Base-by-base conservation (phyloP, 2,797 vertebrate species). In the Pelobates cultripes region DNA sequence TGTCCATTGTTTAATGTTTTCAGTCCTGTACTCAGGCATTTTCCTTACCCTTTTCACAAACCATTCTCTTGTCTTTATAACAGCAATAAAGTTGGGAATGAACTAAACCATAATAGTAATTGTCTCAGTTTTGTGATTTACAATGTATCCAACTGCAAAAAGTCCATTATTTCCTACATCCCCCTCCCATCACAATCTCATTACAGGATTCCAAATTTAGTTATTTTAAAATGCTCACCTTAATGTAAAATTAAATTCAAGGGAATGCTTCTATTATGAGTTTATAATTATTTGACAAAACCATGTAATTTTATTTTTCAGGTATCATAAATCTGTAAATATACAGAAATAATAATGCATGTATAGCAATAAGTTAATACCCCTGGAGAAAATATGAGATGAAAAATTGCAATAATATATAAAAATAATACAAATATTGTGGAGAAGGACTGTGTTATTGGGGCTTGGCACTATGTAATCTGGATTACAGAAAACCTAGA, bases 101-200 rank as follows among this genome's bases (percentile, higher is more conserved):
- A 76, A 76, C 42, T 79, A 71, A 43, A 60, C 60, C 73, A 47
- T 4, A 42, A n/a, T 57, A 68, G 82, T 84, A 76, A 80, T 84
- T 84, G 77, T 84, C 82, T 80, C 44, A 42, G 43, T 4, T 43
- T 14, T 17, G 17, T 80, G 77, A 84, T 80, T 84, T 75, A 84
- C 73, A 80, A 57, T 84, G 79, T 28, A 84, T 80, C 45, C 72
- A 67, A 75, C 53, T 71, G 68, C 68, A 67, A 76, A 79, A 77
- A 57, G 77, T 82, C 76, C 75, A 57, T 79, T 72, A 79, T 73
- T 76, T 79, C 82, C 73, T 76, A 70, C 73, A 64, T 72, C 53
- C 66, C 77, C 71, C 76, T 75, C 61, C 47, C 67, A 75, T 79
- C n/a, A 44, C 55, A 70, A 75, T 83, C 67, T 83, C 82, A 83